These are phyloP conservation scores for Agrotis clavis DNA, from an alignment of 2,888 invertebrate species.

Conservation along the genomic window DNA sequence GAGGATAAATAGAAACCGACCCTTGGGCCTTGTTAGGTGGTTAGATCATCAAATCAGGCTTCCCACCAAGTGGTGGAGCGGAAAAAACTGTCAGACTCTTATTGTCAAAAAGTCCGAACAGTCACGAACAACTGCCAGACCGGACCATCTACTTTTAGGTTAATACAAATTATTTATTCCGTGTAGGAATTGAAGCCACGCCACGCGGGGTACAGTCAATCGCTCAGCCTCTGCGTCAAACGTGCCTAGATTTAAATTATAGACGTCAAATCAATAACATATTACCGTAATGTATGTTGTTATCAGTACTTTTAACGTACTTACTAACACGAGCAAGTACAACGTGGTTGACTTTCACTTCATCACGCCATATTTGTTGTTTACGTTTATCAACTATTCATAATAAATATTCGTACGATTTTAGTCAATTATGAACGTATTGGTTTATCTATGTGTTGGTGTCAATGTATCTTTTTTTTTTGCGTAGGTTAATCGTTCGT, in stretches of 20 bases:
- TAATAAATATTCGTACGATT: conserved; percentile 33
- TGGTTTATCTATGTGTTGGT: background rate
- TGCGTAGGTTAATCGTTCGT: background rate
- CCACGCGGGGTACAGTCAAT: too few species aligned
- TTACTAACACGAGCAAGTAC: conserved; percentile 20
- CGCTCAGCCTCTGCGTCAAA: too few species aligned
- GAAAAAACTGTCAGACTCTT: too few species aligned
- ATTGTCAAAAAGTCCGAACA: too few species aligned
- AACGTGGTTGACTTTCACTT: conserved; percentile 34
- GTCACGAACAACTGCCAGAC: too few species aligned
- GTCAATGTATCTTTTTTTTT: conserved; percentile 3
- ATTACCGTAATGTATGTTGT: background rate
- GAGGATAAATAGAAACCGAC: too few species aligned
- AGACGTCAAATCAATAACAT: conserved; percentile 21
- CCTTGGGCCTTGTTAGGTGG: too few species aligned
- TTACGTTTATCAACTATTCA: conserved; percentile 21
- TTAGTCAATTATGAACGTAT: conserved; percentile 5
- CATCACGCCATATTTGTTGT: conserved; percentile 43
- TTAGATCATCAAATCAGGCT: too few species aligned
- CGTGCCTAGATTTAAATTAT: background rate
- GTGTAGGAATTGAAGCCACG: too few species aligned
- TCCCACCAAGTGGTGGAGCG: too few species aligned
- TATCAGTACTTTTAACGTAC: conserved; percentile 26
- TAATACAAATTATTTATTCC: too few species aligned
- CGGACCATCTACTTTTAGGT: too few species aligned